Conservation (phyloP, 2,113 vertebrate genomes). For the Hystrix brachyura region DNA sequence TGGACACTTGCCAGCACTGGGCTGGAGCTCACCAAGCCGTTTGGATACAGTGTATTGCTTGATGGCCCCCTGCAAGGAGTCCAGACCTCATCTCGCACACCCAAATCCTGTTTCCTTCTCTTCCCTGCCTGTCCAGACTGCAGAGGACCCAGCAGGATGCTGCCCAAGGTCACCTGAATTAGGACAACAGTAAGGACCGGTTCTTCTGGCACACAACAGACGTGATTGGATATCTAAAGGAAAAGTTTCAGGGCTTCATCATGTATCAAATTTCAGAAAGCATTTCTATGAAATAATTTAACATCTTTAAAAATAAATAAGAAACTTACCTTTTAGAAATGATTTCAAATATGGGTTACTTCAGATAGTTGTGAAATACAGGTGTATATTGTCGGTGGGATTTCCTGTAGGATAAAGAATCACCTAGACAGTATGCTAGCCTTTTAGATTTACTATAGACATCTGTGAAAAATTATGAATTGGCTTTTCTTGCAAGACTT, state of each 20-base stretch:
- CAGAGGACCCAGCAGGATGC: conserved; percentile 25
- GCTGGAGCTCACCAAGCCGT: neutral
- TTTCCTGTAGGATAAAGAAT: conserved; percentile 34
- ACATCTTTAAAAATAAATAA: conserved; percentile 47
- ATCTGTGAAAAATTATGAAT: conserved; percentile 60
- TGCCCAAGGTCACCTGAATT: conserved; percentile 58
- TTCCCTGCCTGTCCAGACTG: neutral
- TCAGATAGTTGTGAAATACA: conserved; percentile 46
- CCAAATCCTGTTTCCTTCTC: neutral
- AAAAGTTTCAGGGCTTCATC: conserved; percentile 1
- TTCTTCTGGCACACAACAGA: neutral
- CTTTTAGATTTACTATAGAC: conserved; percentile 20
- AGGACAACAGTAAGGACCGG: conserved; percentile 46
- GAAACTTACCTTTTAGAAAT: conserved; percentile 41
- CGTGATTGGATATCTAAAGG: neutral
- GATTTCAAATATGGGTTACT: conserved; percentile 42
- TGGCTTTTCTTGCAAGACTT: conserved; percentile 54
- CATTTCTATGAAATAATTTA: neutral
- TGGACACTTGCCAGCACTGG: conserved; percentile 56
- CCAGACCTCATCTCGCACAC: conserved; percentile 56
- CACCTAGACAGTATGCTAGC: neutral
- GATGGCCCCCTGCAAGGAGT: conserved; percentile 56
- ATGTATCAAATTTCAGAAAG: neutral
- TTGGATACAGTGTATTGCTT: neutral
- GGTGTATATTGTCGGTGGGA: neutral